Conservation (phyloP, 2,113 vertebrate species). For the Hemiprocne comata region DNA sequence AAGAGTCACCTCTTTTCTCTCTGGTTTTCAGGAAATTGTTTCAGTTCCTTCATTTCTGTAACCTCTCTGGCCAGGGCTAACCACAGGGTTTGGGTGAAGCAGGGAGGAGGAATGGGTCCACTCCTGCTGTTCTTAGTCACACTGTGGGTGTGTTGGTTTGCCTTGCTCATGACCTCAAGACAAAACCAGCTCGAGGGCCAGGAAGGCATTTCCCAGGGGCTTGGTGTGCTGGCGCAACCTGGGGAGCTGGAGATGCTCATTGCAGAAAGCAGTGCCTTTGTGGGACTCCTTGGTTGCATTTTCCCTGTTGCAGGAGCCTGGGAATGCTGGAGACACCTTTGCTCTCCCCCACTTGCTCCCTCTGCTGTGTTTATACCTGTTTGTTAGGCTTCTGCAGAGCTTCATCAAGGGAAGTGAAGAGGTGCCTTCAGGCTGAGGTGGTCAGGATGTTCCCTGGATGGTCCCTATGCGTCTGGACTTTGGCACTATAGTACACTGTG, state of each 20-base stretch:
- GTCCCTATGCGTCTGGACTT: accelerated
- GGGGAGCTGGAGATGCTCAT: not conserved
- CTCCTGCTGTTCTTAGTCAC: not conserved
- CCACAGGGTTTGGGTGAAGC: not conserved
- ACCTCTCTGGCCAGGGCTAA: not conserved
- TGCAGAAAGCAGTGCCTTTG: not conserved
- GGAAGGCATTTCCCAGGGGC: not conserved
- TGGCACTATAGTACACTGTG: accelerated
- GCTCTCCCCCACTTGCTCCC: not conserved
- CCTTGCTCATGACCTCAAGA: not conserved
- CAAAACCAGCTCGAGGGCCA: not conserved
- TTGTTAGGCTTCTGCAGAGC: not conserved
- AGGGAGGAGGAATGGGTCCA: not conserved
- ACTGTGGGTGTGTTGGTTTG: not conserved
- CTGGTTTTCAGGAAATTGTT: not conserved
- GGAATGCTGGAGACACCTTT: not conserved
- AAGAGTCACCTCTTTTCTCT: not conserved
- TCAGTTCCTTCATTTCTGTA: not conserved
- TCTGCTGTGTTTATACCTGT: accelerated
- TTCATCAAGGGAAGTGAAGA: not conserved
- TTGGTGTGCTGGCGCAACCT: not conserved
- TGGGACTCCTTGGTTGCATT: not conserved
- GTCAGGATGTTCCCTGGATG: not conserved
- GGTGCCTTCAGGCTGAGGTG: not conserved
- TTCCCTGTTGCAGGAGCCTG: not conserved